Conservation (phyloP, 2,113 vertebrate genomes). For the Crocuta crocuta region DNA sequence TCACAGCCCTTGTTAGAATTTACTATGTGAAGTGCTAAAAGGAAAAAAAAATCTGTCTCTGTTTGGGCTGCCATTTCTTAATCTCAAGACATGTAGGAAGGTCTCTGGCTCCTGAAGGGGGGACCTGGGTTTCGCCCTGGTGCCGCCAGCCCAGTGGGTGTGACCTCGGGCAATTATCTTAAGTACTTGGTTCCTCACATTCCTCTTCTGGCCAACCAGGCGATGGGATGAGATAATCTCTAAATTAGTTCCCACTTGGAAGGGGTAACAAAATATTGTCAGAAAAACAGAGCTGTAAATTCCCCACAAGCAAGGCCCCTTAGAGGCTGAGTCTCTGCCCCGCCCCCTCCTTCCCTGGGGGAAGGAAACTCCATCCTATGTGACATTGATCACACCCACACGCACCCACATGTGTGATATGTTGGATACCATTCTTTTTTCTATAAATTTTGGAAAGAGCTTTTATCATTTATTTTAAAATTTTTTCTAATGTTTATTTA, state of each 20-base stretch:
- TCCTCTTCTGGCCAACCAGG: slow-evolving; percentile 29
- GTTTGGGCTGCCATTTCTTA: slow-evolving; percentile 49
- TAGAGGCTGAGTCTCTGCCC: rapidly evolving
- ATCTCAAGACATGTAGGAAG: slow-evolving; percentile 49
- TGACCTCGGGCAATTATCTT: slow-evolving; percentile 62
- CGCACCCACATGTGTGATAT: rapidly evolving
- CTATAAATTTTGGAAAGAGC: not conserved
- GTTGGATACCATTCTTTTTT: not conserved
- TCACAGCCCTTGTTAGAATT: not conserved
- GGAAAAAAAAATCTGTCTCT: not conserved
- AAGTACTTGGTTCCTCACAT: slow-evolving; percentile 34
- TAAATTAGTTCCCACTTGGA: slow-evolving; percentile 49
- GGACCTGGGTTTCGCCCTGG: slow-evolving; percentile 27
- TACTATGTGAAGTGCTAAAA: not conserved
- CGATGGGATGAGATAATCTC: slow-evolving; percentile 62
- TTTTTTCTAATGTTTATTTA: not conserved
- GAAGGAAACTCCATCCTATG: not conserved
- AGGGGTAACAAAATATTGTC: slow-evolving; percentile 45
- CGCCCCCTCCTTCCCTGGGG: no score
- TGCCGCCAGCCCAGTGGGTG: slow-evolving; percentile 45
- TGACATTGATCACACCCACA: rapidly evolving
- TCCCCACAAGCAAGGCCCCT: not conserved
- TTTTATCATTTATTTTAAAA: not conserved
- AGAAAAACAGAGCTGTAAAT: not conserved
- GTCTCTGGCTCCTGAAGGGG: slow-evolving; percentile 11